phyloP scores from a whole-genome alignment of 92 coral and sea anemone species.

The Galaxea fascicularis region DNA sequence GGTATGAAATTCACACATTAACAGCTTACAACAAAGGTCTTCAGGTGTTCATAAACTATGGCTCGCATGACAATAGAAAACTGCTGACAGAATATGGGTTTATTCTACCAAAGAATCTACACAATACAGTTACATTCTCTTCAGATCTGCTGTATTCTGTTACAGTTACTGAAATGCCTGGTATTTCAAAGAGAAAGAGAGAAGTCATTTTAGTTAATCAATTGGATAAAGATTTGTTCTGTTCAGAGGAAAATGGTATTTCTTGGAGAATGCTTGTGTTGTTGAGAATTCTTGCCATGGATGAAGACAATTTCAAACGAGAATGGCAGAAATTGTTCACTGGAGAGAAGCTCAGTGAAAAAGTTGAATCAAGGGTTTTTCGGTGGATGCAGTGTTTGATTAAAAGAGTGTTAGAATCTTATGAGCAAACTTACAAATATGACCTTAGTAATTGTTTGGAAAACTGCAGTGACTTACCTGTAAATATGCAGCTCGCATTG shows the following conservation, averaged over 20 bases:
- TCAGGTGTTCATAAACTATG: constrained; percentile 96
- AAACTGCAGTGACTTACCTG: constrained; percentile 7
- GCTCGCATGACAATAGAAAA: constrained; percentile 89
- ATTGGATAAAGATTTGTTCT: constrained; percentile 72
- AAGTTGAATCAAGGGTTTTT: constrained; percentile 34
- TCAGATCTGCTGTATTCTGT: constrained; percentile 44
- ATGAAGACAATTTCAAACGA: constrained; percentile 43
- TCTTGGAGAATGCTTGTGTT: constrained; percentile 84
- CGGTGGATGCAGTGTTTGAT: constrained; percentile 63
- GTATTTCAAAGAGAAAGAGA: constrained; percentile 48
- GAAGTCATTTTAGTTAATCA: constrained; percentile 61
- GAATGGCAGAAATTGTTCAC: constrained; percentile 60
- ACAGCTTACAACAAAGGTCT: constrained; percentile 69
- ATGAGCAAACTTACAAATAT: constrained; percentile 28
- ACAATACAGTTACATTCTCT: constrained; percentile 59
- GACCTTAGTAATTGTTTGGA: neutral
- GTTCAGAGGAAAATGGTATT: constrained; percentile 67
- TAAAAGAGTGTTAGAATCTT: constrained; percentile 37
- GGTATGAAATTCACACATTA: constrained; percentile 73
- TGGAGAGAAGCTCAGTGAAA: constrained; percentile 41
- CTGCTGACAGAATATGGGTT: constrained; percentile 93
- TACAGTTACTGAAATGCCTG: constrained; percentile 22
- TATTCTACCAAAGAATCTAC: constrained; percentile 79
- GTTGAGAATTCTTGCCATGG: constrained; percentile 75
- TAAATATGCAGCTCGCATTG: constrained; percentile 53